Conservation (phyloP, 2,888 invertebrate genomes). For the Prenolepis imparis region DNA sequence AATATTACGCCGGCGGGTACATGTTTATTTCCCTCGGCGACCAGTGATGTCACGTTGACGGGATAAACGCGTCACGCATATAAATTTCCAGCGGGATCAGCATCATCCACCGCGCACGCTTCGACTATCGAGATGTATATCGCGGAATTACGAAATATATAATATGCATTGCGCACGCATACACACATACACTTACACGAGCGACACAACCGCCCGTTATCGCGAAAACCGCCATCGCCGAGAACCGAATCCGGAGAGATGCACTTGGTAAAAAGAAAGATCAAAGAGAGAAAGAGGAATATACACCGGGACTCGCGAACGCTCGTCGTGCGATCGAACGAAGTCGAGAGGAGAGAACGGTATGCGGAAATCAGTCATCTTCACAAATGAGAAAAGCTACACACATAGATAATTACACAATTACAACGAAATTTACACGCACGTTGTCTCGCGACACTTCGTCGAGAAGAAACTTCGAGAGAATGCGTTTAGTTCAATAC, state of each 20-base stretch:
- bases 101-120: background rate
- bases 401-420: background rate
- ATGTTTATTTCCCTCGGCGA: slow-evolving; percentile 19
- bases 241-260: background rate
- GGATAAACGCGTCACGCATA: slow-evolving; percentile 22
- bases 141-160: slow-evolving; percentile 1
- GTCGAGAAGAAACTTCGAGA: background rate
- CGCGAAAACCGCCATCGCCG: background rate
- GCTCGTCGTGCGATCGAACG: slow-evolving; percentile 7
- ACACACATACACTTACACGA: background rate
- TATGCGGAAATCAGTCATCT: background rate
- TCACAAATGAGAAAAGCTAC: background rate
- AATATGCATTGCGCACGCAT: background rate
- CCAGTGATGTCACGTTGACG: slow-evolving; percentile 19
- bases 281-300: background rate
- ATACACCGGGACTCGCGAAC: background rate
- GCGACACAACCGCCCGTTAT: slow-evolving; percentile 29
- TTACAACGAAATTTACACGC: background rate
- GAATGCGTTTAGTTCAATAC: background rate
- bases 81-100: slow-evolving; percentile 47
- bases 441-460: background rate
- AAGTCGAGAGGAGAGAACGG: background rate
- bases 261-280: background rate
- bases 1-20: slow-evolving; percentile 32
- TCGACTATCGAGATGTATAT: slow-evolving; percentile 11